Conservation (phyloP, 2,113 vertebrate genomes). For the Cacatua alba region DNA sequence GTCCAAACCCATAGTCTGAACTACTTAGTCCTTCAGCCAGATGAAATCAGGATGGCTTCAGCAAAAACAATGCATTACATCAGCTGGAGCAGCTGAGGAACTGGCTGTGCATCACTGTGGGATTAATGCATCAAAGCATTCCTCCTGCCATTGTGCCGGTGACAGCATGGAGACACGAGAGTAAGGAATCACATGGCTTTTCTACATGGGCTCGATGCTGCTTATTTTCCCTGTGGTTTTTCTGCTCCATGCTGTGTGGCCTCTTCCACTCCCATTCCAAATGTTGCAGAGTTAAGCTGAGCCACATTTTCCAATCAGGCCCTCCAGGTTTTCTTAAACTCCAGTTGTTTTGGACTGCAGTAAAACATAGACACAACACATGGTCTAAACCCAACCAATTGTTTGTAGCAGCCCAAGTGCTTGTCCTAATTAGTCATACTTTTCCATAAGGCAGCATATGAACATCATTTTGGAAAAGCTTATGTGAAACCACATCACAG, state of each 20-base stretch:
- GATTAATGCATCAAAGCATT: constrained; percentile 25
- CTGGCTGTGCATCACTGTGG: not conserved
- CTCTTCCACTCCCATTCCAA: not conserved
- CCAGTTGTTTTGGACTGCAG: not conserved
- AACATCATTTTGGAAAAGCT: constrained; percentile 2
- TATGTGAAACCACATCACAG: constrained; percentile 13
- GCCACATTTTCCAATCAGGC: constrained; percentile 35
- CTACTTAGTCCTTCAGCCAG: not conserved
- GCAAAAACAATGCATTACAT: not conserved
- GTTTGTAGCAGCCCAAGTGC: constrained; percentile 10
- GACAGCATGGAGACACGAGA: not conserved
- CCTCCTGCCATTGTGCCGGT: not conserved
- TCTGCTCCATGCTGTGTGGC: not conserved
- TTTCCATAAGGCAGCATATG: not conserved
- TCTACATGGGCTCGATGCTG: not conserved
- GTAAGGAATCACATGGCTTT: not conserved
- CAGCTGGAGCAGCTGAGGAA: constrained; percentile 17
- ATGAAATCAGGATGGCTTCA: not conserved
- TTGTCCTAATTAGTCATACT: constrained; percentile 14
- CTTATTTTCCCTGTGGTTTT: not conserved
- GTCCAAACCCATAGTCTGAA: not conserved
- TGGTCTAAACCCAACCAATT: not conserved
- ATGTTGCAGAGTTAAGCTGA: not conserved
- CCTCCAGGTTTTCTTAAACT: not conserved
- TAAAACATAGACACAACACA: not conserved